These are phyloP conservation scores for Synanthedon myopaeformis DNA, from an alignment of 2,888 invertebrate genomes.

Conservation along the genomic window DNA sequence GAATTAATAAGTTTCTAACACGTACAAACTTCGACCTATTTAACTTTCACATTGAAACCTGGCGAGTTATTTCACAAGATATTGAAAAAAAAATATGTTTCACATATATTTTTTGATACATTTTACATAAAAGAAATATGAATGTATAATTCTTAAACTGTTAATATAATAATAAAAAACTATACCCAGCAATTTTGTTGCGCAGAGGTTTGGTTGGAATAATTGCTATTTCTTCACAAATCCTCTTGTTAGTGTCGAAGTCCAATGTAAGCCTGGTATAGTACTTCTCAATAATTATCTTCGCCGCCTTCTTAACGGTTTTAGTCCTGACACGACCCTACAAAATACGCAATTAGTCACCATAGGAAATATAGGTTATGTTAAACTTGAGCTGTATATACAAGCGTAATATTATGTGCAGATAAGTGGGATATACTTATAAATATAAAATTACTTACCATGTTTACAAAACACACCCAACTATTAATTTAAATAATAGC, in stretches of 20 bases:
- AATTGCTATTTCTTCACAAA: conserved; percentile 99
- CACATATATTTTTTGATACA: no score
- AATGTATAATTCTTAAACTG: no score
- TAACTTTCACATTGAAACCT: no score
- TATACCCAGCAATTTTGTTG: conserved; percentile 98
- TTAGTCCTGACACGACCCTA: conserved; percentile 99
- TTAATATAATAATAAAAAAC: conserved; percentile 5
- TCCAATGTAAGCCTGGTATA: conserved; percentile 97
- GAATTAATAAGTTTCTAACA: no score
- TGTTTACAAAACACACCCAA: conserved; percentile 29
- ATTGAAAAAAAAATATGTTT: no score
- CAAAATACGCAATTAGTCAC: conserved; percentile 13
- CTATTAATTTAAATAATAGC: no score
- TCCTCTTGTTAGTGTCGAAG: conserved; percentile 99
- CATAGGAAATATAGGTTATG: no score
- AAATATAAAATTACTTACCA: conserved; percentile 42
- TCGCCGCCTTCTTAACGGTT: conserved; percentile 99
- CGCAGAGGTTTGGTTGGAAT: conserved; percentile 98
- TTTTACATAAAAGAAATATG: no score
- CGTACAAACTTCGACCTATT: no score
- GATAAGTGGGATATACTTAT: background rate
- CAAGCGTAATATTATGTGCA: no score
- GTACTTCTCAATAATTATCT: conserved; percentile 99
- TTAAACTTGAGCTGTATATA: no score
- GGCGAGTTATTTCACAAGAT: no score